Evolutionary conservation across 2,113 vertebrate species (phyloP).

Genomic region (Hepsetus odoe): DNA sequence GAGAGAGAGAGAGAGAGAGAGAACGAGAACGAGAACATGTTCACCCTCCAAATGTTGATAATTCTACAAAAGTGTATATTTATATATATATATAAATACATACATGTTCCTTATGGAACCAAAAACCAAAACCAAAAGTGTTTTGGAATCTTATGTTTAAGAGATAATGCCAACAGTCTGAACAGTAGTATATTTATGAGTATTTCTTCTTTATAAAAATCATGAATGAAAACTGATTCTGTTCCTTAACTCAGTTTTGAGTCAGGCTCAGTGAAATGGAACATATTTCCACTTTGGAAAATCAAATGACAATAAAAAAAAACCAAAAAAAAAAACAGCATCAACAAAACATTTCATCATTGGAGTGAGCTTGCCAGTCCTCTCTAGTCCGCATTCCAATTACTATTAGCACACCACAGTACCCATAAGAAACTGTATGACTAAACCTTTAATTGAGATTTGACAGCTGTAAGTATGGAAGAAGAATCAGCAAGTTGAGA

Average conservation of each 20-base stretch:
- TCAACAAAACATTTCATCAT: not conserved
- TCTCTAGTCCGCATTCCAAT: slow-evolving; percentile 31
- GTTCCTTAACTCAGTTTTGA: not conserved
- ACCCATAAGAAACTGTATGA: slow-evolving; percentile 4
- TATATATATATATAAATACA: no score
- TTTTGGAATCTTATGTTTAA: no score
- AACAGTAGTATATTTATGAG: not conserved
- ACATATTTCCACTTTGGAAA: not conserved
- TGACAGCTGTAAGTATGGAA: slow-evolving; percentile 56
- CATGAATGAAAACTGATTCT: not conserved
- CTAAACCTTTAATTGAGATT: slow-evolving; percentile 62
- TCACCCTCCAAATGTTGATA: no score
- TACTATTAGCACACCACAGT: slow-evolving; percentile 20
- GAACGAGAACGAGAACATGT: no score
- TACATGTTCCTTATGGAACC: no score
- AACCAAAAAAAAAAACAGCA: not conserved
- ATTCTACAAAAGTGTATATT: no score
- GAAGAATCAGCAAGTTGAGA: slow-evolving; percentile 70
- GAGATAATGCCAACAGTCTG: not conserved
- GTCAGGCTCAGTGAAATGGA: not conserved
- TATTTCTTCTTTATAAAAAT: not conserved
- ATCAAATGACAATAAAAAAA: not conserved
- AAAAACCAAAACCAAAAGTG: no score
- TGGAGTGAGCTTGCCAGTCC: not conserved
- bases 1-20: no score